phyloP scores from a whole-genome alignment of 2,797 vertebrate genomes.

The Falco biarmicus region DNA sequence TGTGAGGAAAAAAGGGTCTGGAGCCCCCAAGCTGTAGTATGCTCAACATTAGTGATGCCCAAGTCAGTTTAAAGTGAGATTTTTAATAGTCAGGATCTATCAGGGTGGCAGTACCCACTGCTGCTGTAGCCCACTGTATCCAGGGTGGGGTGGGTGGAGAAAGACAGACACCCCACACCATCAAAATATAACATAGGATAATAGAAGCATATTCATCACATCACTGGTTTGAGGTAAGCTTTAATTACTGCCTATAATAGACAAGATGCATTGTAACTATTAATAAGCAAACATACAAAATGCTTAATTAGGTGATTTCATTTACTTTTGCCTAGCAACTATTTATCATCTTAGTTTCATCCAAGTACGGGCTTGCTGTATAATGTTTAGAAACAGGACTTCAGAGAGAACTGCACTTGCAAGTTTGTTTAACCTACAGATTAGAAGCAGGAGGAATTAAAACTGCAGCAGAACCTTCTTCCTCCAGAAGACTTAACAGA shows the following conservation, averaged over 20 bases:
- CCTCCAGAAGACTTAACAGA: neutral
- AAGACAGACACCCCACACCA: neutral
- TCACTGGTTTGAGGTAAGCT: neutral
- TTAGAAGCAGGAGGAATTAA: slow-evolving; percentile 7
- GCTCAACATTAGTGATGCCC: neutral
- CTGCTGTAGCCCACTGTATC: neutral
- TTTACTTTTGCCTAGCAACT: neutral
- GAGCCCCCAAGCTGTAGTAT: neutral
- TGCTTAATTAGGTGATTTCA: neutral
- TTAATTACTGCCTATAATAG: neutral
- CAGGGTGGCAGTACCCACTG: neutral
- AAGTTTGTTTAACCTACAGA: neutral
- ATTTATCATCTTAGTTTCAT: neutral
- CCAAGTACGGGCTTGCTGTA: neutral
- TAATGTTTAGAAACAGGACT: neutral
- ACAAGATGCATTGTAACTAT: neutral
- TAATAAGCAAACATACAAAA: neutral
- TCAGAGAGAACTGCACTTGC: neutral
- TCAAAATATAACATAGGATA: neutral
- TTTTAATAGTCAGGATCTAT: neutral
- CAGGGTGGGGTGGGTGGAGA: neutral
- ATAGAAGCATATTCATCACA: neutral
- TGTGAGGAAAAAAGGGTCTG: neutral
- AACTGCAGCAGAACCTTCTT: neutral
- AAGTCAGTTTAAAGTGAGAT: neutral